Percentiles rank a stretch among this genome's conserved stretches.
These are phyloP conservation scores for Protosalanx chinensis DNA, from an alignment of 2,797 vertebrate genomes.

Conservation along the genomic window DNA sequence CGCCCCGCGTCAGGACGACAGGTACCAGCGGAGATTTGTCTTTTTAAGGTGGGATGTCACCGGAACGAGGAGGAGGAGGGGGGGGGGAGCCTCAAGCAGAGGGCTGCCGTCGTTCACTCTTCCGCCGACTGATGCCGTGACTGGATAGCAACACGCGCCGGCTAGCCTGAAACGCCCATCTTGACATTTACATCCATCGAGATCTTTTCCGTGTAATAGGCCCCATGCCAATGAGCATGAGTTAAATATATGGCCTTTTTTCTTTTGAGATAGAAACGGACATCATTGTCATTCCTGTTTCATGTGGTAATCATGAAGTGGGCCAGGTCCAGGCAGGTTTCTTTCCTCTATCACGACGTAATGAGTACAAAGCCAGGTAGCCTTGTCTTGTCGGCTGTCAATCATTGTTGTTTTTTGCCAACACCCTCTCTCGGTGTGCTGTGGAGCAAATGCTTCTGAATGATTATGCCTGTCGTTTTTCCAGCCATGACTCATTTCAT, in stretches of 20 bases:
- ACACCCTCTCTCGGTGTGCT: conserved; percentile 23
- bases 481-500: conserved; percentile 15
- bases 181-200: conserved; percentile 27
- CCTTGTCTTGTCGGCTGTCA: conserved; percentile 17
- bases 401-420: conserved; percentile 10
- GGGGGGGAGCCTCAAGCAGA: conserved; percentile 48
- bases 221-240: conserved; percentile 33
- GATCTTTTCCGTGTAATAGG: conserved; percentile 44
- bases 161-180: conserved; percentile 15
- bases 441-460: conserved; percentile 12
- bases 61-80: conserved; percentile 29
- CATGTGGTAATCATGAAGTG: conserved; percentile 22
- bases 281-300: conserved; percentile 34
- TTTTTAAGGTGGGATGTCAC: conserved; percentile 61
- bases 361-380: conserved; percentile 18
- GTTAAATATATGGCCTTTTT: conserved; percentile 30
- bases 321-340: not conserved
- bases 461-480: conserved; percentile 24
- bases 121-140: conserved; percentile 45
- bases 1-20: conserved; percentile 56
- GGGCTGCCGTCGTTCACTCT: conserved; percentile 49
- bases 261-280: conserved; percentile 31
- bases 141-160: conserved; percentile 34
- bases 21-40: conserved; percentile 53
- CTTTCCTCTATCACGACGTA: not conserved